phyloP scores from a whole-genome alignment of 2,888 invertebrate species.

The Hofmannophila pseudospretella region DNA sequence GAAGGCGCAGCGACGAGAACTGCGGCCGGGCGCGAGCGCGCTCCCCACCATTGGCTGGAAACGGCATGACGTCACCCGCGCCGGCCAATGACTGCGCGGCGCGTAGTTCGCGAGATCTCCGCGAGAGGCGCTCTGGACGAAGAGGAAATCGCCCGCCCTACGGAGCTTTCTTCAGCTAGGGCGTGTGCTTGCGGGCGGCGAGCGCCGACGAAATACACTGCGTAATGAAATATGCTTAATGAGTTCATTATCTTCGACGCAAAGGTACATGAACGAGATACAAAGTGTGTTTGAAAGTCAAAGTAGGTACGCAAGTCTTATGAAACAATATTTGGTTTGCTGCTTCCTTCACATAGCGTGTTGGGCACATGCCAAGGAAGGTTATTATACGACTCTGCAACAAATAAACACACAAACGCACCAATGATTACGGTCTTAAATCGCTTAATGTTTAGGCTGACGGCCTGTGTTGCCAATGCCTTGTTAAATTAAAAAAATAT shows the following conservation, averaged over 20 bases:
- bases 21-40: conserved; percentile 66
- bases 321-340: conserved; percentile 7
- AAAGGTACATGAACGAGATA: conserved; percentile 12
- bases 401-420: conserved; percentile 30
- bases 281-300: conserved; percentile 13
- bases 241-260: conserved; percentile 18
- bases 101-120: conserved; percentile 40
- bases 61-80: conserved; percentile 59
- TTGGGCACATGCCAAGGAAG: conserved; percentile 42
- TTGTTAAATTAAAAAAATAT: too few relatives aligned
- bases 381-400: conserved; percentile 33
- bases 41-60: conserved; percentile 62
- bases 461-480: too few relatives aligned
- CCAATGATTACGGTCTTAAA: too few relatives aligned
- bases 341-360: conserved; percentile 13
- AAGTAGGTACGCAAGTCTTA: conserved; percentile 11
- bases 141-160: conserved; percentile 73
- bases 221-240: conserved; percentile 33
- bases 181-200: conserved; percentile 68
- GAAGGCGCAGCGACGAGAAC: conserved; percentile 73
- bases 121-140: conserved; percentile 51
- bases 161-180: conserved; percentile 70
- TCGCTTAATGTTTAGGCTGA: too few relatives aligned
- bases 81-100: conserved; percentile 48
- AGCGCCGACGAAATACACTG: conserved; percentile 38